phyloP scores from a whole-genome alignment of 30 jellyfish, hydroid and myxozoan genomes.

The Chironex yamaguchii region DNA sequence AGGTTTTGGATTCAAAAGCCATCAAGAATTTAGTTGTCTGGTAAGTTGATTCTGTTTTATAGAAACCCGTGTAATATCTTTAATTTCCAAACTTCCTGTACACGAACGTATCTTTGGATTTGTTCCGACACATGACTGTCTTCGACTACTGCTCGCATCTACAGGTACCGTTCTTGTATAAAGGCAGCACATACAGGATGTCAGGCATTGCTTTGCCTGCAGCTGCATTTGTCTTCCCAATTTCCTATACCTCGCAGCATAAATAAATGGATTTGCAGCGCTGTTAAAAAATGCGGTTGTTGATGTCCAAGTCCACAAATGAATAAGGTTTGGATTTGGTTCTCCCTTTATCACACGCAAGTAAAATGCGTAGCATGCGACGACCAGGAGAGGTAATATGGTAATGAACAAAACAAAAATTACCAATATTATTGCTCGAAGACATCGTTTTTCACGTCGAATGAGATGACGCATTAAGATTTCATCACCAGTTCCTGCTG shows the following conservation, averaged over 20 bases:
- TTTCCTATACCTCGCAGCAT: not conserved
- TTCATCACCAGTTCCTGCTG: not conserved
- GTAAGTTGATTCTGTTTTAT: too few relatives aligned
- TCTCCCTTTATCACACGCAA: not conserved
- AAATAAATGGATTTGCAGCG: not conserved
- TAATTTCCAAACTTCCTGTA: too few relatives aligned
- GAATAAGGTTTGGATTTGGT: not conserved
- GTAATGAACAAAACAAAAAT: not conserved
- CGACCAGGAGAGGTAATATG: not conserved
- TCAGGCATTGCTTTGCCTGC: too few relatives aligned
- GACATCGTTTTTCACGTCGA: not conserved
- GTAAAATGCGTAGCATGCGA: not conserved
- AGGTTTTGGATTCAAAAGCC: too few relatives aligned
- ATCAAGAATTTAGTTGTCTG: too few relatives aligned
- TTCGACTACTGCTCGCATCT: too few relatives aligned
- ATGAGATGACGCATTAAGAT: not conserved
- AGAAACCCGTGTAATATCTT: too few relatives aligned
- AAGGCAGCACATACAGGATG: not conserved
- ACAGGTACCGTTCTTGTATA: not conserved
- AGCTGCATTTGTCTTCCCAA: not conserved
- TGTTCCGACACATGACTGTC: too few relatives aligned
- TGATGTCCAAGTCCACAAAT: not conserved
- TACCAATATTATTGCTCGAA: not conserved
- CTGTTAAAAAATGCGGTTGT: not conserved
- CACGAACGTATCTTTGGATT: too few relatives aligned